These are phyloP conservation scores for Clinocottus analis DNA, from an alignment of 2,113 vertebrate genomes.

Conservation along the genomic window DNA sequence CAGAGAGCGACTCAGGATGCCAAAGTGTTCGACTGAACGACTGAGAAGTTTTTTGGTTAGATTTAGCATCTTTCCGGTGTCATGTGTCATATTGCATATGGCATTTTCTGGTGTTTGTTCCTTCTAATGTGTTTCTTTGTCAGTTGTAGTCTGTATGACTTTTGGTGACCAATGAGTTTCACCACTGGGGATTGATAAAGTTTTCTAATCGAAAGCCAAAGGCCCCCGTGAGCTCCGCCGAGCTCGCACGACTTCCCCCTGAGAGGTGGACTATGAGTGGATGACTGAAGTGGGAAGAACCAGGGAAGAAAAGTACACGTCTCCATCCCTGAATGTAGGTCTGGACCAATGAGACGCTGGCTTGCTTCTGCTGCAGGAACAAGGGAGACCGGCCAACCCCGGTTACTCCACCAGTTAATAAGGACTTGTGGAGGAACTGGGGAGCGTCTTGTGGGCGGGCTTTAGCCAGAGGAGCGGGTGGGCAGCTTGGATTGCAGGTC, in stretches of 20 bases:
- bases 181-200: too few species aligned
- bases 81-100: too few species aligned
- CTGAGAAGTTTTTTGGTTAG: too few species aligned
- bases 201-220: not conserved
- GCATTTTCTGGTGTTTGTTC: too few species aligned
- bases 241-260: not conserved
- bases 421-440: constrained; percentile 2
- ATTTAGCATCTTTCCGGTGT: too few species aligned
- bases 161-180: too few species aligned
- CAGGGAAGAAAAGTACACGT: not conserved
- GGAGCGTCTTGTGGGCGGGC: not conserved
- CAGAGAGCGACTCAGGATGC: too few species aligned
- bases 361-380: not conserved
- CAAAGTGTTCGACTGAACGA: too few species aligned
- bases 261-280: not conserved
- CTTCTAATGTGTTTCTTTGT: too few species aligned
- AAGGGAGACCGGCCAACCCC: not conserved
- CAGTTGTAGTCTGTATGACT: too few species aligned
- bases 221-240: not conserved
- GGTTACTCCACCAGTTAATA: constrained; percentile 2
- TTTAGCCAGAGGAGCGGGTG: not conserved
- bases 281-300: not conserved
- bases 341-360: not conserved
- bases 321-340: not conserved
- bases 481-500: not conserved